Base-by-base conservation (phyloP, 2,888 invertebrate species). In the Synergus umbraculus region DNA sequence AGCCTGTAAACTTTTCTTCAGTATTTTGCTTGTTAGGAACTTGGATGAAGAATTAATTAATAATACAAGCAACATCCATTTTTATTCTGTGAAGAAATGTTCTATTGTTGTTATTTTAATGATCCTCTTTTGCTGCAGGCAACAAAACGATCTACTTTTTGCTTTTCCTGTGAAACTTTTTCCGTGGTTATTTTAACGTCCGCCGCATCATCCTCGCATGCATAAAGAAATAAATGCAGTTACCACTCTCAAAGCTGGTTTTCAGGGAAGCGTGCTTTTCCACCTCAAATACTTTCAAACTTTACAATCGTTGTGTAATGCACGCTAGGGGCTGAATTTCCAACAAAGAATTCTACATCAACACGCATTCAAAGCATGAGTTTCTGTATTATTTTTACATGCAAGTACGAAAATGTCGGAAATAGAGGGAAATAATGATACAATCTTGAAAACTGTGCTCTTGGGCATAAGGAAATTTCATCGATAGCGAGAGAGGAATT, bases 191-290 rank as follows among this genome's bases (percentile, higher is more conserved):
- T 49, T 69, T 22, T 49, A 49, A 49, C 18, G 69, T 49, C 49
- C 29, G 46, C 49, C n/a, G 54, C 49, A 73, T 37, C 37, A 49
- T 37, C 37, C 29, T 73, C 15, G 54, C 54, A 73, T 41, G 54
- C 49, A 73, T 73, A 49, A 54, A 73, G 29, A 54, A 73, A 73
- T 44, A 73, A 73, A 73, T 73, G 49, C 10, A 73, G 54, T 73
- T 41, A 73, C 73, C 49, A 73, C 49, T 54, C n/a, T 73, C 8
- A 73, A 73, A 73, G 73, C 73, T 73, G 12, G n/a, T 73, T 54
- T 54, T 37, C 46, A 54, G 37, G 49, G 29, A 29, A 49, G 37
- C n/a, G 15, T 29, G 13, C 73, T 73, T 73, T 73, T 73, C 73
- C 37, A 73, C 37, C n/a, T 54, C 49, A 49, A 29, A 73, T 73